Evolutionary conservation across 2,888 invertebrate species (phyloP).

Genomic region (Drosophila setosimentum): DNA sequence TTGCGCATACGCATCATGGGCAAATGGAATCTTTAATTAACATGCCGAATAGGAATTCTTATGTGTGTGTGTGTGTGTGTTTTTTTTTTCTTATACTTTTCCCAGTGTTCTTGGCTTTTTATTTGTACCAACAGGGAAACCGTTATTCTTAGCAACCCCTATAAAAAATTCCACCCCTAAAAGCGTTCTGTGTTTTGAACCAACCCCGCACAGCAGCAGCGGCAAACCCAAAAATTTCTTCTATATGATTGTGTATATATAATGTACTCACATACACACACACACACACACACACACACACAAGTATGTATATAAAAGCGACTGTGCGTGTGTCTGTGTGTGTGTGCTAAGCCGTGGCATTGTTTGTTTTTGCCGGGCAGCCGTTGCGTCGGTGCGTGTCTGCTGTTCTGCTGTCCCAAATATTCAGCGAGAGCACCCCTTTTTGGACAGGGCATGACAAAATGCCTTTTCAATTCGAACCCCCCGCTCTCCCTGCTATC

Average conservation of each 20-base stretch:
- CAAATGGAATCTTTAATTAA: conserved; percentile 20
- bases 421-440: conserved; percentile 58
- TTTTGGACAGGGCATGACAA: conserved; percentile 33
- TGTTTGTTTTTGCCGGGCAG: conserved; percentile 67
- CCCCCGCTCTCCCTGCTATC: neutral
- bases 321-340: conserved; percentile 40
- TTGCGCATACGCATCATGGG: conserved; percentile 61
- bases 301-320: conserved; percentile 17
- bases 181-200: conserved; percentile 43
- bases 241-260: conserved; percentile 27
- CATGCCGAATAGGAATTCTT: conserved; percentile 4
- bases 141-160: conserved; percentile 64
- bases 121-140: conserved; percentile 9
- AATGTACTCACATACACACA: conserved; percentile 28
- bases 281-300: conserved; percentile 5
- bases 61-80: neutral
- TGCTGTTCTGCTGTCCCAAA: conserved; percentile 60
- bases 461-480: conserved; percentile 55
- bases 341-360: conserved; percentile 70
- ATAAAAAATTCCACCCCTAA: conserved; percentile 56
- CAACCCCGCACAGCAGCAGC: conserved; percentile 61
- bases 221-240: conserved; percentile 28
- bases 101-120: conserved; percentile 60
- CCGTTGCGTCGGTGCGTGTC: conserved; percentile 38
- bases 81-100: conserved; percentile 39